Percentiles rank a stretch among this genome's conserved stretches.
phyloP scores from a whole-genome alignment of 2,113 vertebrate species.

The Rana temporaria region DNA sequence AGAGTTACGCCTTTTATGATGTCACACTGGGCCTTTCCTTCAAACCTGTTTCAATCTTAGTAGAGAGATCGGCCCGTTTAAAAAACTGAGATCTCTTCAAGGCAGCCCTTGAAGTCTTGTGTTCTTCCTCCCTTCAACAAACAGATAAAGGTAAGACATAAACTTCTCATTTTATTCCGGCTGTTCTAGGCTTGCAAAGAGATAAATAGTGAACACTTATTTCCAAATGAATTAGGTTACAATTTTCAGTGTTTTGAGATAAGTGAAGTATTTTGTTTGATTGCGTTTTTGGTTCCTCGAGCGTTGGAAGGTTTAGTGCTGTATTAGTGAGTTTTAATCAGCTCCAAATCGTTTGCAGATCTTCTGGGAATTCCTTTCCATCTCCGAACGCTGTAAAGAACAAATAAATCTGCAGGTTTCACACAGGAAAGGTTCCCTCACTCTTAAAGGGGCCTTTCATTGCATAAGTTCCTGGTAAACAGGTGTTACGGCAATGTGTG shows the following conservation, averaged over 20 bases:
- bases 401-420: slow-evolving; percentile 32
- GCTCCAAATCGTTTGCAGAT: slow-evolving; percentile 42
- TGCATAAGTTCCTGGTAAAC: background rate
- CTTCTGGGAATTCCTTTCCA: slow-evolving; percentile 36
- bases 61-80: too few species aligned
- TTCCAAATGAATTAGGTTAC: slow-evolving; percentile 32
- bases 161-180: slow-evolving; percentile 23
- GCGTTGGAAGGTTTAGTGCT: slow-evolving; percentile 39
- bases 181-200: slow-evolving; percentile 2
- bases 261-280: slow-evolving; percentile 48
- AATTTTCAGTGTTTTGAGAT: slow-evolving; percentile 45
- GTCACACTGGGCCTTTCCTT: too few species aligned
- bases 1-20: too few species aligned
- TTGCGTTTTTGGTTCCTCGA: slow-evolving; percentile 45
- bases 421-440: background rate
- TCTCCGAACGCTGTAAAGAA: slow-evolving; percentile 24
- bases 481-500: background rate
- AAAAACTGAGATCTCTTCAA: background rate
- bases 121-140: background rate
- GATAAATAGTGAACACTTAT: slow-evolving; percentile 39
- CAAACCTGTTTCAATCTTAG: too few species aligned
- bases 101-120: slow-evolving; percentile 6
- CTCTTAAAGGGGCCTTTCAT: slow-evolving; percentile 6
- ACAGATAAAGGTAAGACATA: slow-evolving; percentile 25
- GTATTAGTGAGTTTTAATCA: slow-evolving; percentile 46